Evolutionary conservation across 2,797 vertebrate species (phyloP).

Genomic region (Anabacerthia variegaticeps): DNA sequence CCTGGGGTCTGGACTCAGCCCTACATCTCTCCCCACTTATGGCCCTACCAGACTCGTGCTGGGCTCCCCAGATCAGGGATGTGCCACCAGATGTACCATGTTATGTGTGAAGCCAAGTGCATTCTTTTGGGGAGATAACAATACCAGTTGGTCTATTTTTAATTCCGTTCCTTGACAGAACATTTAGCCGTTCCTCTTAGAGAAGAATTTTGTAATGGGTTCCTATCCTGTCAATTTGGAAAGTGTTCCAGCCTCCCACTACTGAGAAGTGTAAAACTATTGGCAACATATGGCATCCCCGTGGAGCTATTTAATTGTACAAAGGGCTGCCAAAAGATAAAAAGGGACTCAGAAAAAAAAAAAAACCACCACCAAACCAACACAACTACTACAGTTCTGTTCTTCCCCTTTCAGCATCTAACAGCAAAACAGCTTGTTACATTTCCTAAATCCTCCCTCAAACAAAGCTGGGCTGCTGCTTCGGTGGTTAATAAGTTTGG

Average conservation of each 20-base stretch:
- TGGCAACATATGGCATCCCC: slow-evolving; percentile 75
- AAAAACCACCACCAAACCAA: not conserved
- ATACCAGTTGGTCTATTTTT: slow-evolving; percentile 72
- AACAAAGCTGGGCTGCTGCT: slow-evolving; percentile 12
- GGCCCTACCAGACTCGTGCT: not conserved
- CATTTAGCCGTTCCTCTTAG: slow-evolving; percentile 61
- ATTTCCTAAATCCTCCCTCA: slow-evolving; percentile 50
- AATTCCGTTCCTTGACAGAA: slow-evolving; percentile 72
- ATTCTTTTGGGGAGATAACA: slow-evolving; percentile 68
- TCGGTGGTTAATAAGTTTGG: not conserved
- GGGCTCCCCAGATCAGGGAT: not conserved
- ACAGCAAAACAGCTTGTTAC: slow-evolving; percentile 53
- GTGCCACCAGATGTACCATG: slow-evolving; percentile 27
- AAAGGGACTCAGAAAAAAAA: slow-evolving; percentile 20
- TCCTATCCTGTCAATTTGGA: slow-evolving; percentile 75
- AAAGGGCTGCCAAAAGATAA: slow-evolving; percentile 73
- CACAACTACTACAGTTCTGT: slow-evolving; percentile 28
- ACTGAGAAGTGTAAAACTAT: slow-evolving; percentile 73
- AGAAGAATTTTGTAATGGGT: slow-evolving; percentile 72
- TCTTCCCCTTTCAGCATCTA: slow-evolving; percentile 52
- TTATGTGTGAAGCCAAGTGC: slow-evolving; percentile 19
- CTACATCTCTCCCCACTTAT: not conserved
- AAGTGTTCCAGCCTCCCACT: slow-evolving; percentile 71
- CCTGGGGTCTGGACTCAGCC: not conserved
- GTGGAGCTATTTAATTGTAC: slow-evolving; percentile 73